These are phyloP conservation scores for Polymixis lichenea DNA, from an alignment of 2,888 invertebrate species.

Conservation along the genomic window DNA sequence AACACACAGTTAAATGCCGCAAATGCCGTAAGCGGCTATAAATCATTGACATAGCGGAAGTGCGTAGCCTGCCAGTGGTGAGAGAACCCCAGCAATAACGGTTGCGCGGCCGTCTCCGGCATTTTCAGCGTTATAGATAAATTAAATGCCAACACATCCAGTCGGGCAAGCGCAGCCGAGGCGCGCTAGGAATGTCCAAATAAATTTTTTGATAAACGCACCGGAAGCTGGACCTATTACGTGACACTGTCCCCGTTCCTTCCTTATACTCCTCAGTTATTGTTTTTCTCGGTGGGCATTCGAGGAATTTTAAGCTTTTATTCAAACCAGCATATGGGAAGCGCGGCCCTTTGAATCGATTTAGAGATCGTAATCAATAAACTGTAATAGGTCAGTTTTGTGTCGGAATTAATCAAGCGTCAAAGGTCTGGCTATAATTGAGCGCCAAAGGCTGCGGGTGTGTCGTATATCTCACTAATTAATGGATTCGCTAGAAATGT, in stretches of 20 bases:
- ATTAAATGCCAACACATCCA: conserved; percentile 89
- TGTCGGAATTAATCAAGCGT: conserved; percentile 90
- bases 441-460: conserved; percentile 84
- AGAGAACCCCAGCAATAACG: conserved; percentile 85
- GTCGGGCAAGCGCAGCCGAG: conserved; percentile 80
- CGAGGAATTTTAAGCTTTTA: conserved; percentile 83
- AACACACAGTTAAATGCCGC: conserved; percentile 86
- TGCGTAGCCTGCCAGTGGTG: conserved; percentile 81
- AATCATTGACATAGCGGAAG: conserved; percentile 90
- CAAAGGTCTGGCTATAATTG: conserved; percentile 87
- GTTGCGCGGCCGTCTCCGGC: conserved; percentile 82
- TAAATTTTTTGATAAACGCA: conserved; percentile 89
- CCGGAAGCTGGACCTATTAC: conserved; percentile 89
- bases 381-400: conserved; percentile 89
- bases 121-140: conserved; percentile 88
- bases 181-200: conserved; percentile 88
- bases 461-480: conserved; percentile 89
- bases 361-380: conserved; percentile 85
- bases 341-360: conserved; percentile 88
- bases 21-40: conserved; percentile 86
- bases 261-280: conserved; percentile 83
- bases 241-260: conserved; percentile 86
- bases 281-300: conserved; percentile 87
- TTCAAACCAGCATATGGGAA: conserved; percentile 84
- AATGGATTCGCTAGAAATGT: conserved; percentile 88